Percentiles rank a stretch among this genome's conserved stretches.
Evolutionary conservation across 1,140 invertebrate genomes (phyloP).

Genomic region (Holotrichia oblita): DNA sequence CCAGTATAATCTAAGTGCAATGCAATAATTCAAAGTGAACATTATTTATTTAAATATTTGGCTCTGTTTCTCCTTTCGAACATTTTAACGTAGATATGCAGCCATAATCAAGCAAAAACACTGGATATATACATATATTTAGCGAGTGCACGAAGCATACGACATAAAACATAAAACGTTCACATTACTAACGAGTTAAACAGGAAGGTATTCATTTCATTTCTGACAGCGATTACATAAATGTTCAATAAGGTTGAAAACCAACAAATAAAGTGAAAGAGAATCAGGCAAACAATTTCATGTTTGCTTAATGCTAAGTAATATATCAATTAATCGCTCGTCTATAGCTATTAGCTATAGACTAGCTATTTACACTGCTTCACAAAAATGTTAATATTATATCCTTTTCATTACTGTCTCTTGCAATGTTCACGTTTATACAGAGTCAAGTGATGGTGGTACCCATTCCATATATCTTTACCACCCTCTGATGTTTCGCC

Average conservation of each 20-base stretch:
- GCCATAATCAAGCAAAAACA: too few species aligned
- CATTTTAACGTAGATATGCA: too few species aligned
- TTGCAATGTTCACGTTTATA: not conserved
- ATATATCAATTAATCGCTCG: not conserved
- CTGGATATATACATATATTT: too few species aligned
- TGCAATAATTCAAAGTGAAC: too few species aligned
- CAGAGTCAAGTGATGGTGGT: not conserved
- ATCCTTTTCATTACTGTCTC: not conserved
- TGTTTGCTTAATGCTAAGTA: not conserved
- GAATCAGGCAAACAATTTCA: not conserved
- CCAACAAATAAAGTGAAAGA: not conserved
- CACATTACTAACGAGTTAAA: too few species aligned
- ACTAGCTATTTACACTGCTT: not conserved
- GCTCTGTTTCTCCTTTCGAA: too few species aligned
- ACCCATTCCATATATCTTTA: not conserved
- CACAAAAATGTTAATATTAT: not conserved
- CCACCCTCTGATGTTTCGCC: conserved; percentile 8
- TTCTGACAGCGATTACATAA: not conserved
- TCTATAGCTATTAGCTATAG: not conserved
- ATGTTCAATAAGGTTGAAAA: not conserved
- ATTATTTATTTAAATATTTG: too few species aligned
- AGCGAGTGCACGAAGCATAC: too few species aligned
- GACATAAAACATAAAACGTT: too few species aligned
- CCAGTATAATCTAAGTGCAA: too few species aligned
- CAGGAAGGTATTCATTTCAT: too few species aligned